A percentile compares a stretch with the other conserved stretches of the same genome.
Conservation (phyloP, 2,113 vertebrate species). For the Actenoides hombroni region DNA sequence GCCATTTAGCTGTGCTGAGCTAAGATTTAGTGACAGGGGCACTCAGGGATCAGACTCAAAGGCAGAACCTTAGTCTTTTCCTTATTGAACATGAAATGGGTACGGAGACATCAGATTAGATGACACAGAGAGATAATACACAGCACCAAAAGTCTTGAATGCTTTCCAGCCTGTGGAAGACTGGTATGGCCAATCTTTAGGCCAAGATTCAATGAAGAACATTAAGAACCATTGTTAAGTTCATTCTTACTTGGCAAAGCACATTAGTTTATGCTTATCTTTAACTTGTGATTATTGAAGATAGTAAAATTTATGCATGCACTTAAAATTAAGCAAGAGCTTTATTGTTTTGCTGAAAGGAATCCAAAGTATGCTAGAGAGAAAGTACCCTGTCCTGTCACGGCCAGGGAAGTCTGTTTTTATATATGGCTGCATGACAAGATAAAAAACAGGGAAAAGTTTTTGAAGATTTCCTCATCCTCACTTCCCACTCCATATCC, state of each 20-base stretch:
- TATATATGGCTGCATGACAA: slow-evolving; percentile 44
- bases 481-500: slow-evolving; percentile 63
- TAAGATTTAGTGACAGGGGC: slow-evolving; percentile 26
- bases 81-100: neutral
- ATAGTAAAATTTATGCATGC: neutral
- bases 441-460: slow-evolving; percentile 30
- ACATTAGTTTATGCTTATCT: neutral
- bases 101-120: neutral
- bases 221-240: neutral
- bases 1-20: slow-evolving; percentile 2
- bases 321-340: slow-evolving; percentile 1
- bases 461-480: slow-evolving; percentile 51
- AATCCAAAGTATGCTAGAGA: neutral
- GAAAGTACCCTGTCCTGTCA: neutral
- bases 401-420: neutral
- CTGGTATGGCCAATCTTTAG: neutral
- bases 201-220: neutral
- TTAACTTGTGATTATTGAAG: slow-evolving; percentile 3
- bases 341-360: slow-evolving; percentile 24
- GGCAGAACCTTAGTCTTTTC: neutral
- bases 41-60: neutral
- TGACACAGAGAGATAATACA: neutral
- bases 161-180: neutral
- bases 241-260: slow-evolving; percentile 5
- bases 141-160: neutral